Percentiles rank a stretch among this genome's conserved stretches.
phyloP scores from a whole-genome alignment of 2,888 invertebrate species.

The Acholoe squamosa region DNA sequence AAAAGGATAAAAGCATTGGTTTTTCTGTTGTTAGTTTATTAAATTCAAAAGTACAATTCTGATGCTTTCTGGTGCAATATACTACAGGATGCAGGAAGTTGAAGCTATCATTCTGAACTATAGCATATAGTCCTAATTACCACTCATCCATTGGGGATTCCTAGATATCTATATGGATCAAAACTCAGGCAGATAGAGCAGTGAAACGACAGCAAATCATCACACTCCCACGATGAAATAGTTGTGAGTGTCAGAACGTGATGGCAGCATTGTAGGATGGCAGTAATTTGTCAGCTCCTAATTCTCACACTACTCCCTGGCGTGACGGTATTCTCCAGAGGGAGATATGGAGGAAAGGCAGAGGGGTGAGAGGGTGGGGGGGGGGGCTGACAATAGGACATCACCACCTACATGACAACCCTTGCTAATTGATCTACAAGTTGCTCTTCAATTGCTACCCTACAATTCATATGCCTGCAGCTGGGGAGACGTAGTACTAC shows the following conservation, averaged over 20 bases:
- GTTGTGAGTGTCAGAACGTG: constrained; percentile 53
- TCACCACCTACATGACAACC: constrained; percentile 16
- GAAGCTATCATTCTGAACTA: too few relatives aligned
- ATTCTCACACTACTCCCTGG: background rate
- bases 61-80: too few relatives aligned
- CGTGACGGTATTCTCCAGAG: constrained; percentile 28
- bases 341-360: background rate
- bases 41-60: too few relatives aligned
- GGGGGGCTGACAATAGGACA: background rate
- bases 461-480: background rate
- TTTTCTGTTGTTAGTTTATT: too few relatives aligned
- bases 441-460: background rate
- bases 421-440: background rate
- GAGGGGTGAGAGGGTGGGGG: background rate
- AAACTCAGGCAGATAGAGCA: background rate
- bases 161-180: constrained; percentile 32
- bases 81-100: too few relatives aligned
- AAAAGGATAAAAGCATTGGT: too few relatives aligned
- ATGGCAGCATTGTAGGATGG: background rate
- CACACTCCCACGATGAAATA: constrained; percentile 31
- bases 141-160: background rate
- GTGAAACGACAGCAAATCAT: background rate
- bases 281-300: constrained; percentile 30
- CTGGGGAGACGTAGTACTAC: background rate
- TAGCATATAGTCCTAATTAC: background rate